A percentile compares a stretch with the other conserved stretches of the same genome.
Conservation (phyloP, 2,797 vertebrate species). For the Anguilla megastoma region DNA sequence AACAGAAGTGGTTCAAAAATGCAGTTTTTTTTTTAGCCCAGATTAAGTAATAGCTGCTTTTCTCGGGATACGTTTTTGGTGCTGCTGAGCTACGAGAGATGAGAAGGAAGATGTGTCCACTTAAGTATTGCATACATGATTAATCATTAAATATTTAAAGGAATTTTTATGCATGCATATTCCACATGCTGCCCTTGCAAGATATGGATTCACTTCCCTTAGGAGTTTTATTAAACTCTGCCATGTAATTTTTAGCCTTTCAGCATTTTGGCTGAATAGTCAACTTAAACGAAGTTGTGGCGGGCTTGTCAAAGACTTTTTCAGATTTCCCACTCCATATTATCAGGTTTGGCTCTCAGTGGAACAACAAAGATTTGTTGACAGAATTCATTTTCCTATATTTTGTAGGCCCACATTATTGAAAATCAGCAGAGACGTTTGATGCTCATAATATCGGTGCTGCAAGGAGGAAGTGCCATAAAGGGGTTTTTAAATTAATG, state of each 20-base stretch:
- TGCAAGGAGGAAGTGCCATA: neutral
- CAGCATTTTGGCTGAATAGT: constrained; percentile 10
- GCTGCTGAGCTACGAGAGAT: constrained; percentile 43
- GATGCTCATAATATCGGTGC: neutral
- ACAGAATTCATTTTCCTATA: neutral
- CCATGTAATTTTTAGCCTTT: neutral
- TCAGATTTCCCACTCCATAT: neutral
- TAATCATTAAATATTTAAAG: constrained; percentile 53
- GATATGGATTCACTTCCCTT: neutral
- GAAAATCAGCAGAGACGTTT: neutral
- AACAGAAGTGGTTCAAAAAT: neutral
- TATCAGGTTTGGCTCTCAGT: neutral
- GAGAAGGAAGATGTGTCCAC: constrained; percentile 23
- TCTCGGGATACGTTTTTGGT: neutral
- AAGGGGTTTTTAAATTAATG: neutral
- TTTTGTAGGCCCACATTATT: neutral
- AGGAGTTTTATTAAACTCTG: neutral
- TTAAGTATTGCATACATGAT: constrained; percentile 41
- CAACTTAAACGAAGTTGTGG: neutral
- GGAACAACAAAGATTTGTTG: neutral
- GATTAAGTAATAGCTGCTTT: neutral
- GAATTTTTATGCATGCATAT: constrained; percentile 47
- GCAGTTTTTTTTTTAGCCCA: neutral
- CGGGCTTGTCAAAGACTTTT: neutral
- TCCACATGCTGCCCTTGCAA: constrained; percentile 43